These are phyloP conservation scores for Cydia splendana DNA, from an alignment of 1,140 invertebrate species.

Conservation along the genomic window DNA sequence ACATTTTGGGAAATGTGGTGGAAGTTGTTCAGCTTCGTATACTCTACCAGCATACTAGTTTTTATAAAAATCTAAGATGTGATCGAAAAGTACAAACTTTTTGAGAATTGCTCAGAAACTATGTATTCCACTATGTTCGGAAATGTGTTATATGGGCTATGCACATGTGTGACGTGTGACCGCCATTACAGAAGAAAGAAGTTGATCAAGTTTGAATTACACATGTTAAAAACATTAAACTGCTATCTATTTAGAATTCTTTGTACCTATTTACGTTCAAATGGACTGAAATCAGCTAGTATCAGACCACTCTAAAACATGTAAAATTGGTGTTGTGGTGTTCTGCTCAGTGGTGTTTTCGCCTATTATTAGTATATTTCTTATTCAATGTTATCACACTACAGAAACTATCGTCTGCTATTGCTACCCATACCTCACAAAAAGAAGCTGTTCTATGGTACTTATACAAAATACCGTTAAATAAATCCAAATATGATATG, in stretches of 20 bases:
- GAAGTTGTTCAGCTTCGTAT: too few relatives aligned
- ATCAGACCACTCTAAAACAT: background rate
- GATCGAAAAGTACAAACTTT: too few relatives aligned
- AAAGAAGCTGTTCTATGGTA: slow-evolving; percentile 14
- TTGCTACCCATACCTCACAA: slow-evolving; percentile 6
- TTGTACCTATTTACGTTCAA: background rate
- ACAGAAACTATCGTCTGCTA: slow-evolving; percentile 28
- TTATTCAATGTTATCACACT: background rate
- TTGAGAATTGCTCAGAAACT: too few relatives aligned
- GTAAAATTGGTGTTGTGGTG: background rate
- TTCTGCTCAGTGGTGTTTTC: slow-evolving; percentile 7
- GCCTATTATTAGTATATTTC: slow-evolving; percentile 16
- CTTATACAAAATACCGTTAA: background rate
- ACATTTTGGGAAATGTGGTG: too few relatives aligned
- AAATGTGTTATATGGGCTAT: background rate
- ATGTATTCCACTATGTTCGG: too few relatives aligned
- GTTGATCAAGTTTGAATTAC: background rate
- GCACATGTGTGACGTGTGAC: background rate
- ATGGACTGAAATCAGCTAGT: background rate
- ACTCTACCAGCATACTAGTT: too few relatives aligned
- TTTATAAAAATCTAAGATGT: too few relatives aligned
- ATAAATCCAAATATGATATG: slow-evolving; percentile 31
- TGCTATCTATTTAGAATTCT: slow-evolving; percentile 7
- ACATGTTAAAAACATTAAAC: background rate
- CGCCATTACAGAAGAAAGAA: background rate